Base-by-base conservation (phyloP, 2,797 vertebrate genomes). In the Karalla daura region DNA sequence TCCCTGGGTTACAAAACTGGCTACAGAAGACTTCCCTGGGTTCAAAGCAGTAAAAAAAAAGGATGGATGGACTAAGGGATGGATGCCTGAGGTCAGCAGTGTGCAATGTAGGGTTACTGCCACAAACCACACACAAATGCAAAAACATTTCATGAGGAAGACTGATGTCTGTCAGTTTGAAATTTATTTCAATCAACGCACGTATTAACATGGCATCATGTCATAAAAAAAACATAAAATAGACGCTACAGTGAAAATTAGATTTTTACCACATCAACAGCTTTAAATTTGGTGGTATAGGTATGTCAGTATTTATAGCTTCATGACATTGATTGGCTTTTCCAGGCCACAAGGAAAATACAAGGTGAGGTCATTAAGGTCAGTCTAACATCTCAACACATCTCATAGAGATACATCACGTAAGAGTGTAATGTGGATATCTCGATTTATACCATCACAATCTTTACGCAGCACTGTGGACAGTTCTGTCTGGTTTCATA, bases 371-470 rank as follows among this genome's bases (percentile, higher is more conserved):
- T 73, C 49, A 67, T 49, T 53, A 23, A 66, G 35, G 37, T 65
- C 5, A 68, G 47, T 63, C n/a, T n/a, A n/a, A n/a, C 46, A 36
- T 41, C 54, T 45, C 9, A 50, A 63, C 56, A 63, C 56, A 81
- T 79, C 81, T 85, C 76, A 76, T 60, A 72, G 78, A 84, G 80
- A 85, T 63, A 67, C 63, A 72, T 60, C 58, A 68, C 32, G 68
- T 54, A 71, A 67, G 23, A 76, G 52, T 44, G 35, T 44, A 54
- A 49, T 7, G 70, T 67, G 39, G 7, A 68, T 40, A 49, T 52
- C 46, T 79, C 35, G 27, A 36, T 39, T 67, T 70, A 68, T 66
- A 47, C 63, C 3, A 55, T 68, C 36, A 73, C 20, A 84, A 70
- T 77, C 39, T 66, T 60, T 54, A 55, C 45, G 23, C 32, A 45